Evolutionary conservation across 2,113 vertebrate species (phyloP), one percentile per base, ranked within the genome.

Genomic region (Bolborhynchus lineola): DNA sequence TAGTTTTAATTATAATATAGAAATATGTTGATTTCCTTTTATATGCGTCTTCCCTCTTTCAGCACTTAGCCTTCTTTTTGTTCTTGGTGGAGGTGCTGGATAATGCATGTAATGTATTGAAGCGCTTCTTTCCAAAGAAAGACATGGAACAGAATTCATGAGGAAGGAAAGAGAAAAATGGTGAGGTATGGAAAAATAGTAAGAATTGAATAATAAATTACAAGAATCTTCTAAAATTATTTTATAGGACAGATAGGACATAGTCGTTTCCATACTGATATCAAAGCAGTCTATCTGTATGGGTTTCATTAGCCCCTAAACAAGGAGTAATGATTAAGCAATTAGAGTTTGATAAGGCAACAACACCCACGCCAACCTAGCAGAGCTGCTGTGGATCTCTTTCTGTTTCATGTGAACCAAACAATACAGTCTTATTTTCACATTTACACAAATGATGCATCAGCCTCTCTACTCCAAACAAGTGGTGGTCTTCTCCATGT

Each of bases 371-470:
- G 2, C 16, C 39, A 79, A 55, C 37, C 33, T 20, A 82, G 37
- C 52, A 82, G n/a, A 59, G 9, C 19, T 82, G 28, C 16, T 41
- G 13, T 29, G 72, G 35, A 83, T 5, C 9, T 42, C 53, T 57
- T 17, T 67, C 13, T 72, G 23, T 47, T 81, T 75, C 20, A 6
- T 28, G 26, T 52, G 31, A 88, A n/a, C 23, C 20, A 29, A 39
- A 70, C 17, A 7, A 8, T 17, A 62, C 13, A 50, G 37, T 59
- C 2, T 52, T 86, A 7, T 13, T 88, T 31, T 10, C 23, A 12
- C 7, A 0, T 33, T 59, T 70, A 35, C 31, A 41, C 8, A 13
- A 49, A 8, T 5, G 16, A 37, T 1, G 1, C 19, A 44, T 11
- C 26, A 86, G 11, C 9, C 26, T 64, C 31, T 76, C 28, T 67